These are phyloP conservation scores for Falco peregrinus DNA, from an alignment of 2,797 vertebrate species.

Conservation along the genomic window DNA sequence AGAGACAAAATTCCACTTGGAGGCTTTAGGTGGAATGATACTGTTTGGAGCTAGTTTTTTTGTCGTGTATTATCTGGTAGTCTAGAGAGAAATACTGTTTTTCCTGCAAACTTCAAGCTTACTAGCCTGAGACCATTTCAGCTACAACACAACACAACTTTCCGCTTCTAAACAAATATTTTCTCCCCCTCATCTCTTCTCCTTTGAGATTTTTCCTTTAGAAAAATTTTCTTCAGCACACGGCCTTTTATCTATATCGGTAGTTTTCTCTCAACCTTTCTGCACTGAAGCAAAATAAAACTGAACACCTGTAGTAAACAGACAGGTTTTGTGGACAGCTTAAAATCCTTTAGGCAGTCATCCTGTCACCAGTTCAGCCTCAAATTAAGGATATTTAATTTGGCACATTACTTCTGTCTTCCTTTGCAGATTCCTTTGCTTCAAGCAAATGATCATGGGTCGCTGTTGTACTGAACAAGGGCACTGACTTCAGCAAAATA, in stretches of 20 bases:
- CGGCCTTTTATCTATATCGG: not conserved
- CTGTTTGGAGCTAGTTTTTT: not conserved
- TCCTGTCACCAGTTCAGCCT: not conserved
- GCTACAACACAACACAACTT: not conserved
- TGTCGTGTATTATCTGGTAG: not conserved
- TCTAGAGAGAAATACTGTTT: not conserved
- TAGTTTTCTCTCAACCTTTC: not conserved
- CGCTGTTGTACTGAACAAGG: not conserved
- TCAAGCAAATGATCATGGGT: not conserved
- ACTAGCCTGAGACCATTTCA: not conserved
- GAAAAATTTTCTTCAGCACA: not conserved
- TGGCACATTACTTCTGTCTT: not conserved
- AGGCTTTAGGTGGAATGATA: not conserved
- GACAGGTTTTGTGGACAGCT: not conserved
- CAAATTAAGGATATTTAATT: not conserved
- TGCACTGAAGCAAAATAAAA: constrained; percentile 1
- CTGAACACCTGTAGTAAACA: not conserved
- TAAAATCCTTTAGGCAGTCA: not conserved
- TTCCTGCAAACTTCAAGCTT: not conserved
- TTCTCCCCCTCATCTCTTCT: not conserved
- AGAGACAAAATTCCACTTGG: not conserved
- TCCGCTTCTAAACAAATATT: not conserved
- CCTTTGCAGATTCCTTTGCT: not conserved
- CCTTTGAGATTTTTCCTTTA: not conserved
- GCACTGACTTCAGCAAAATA: not conserved